Conservation (phyloP, 2,113 vertebrate genomes). For the Datnioides undecimradiatus region DNA sequence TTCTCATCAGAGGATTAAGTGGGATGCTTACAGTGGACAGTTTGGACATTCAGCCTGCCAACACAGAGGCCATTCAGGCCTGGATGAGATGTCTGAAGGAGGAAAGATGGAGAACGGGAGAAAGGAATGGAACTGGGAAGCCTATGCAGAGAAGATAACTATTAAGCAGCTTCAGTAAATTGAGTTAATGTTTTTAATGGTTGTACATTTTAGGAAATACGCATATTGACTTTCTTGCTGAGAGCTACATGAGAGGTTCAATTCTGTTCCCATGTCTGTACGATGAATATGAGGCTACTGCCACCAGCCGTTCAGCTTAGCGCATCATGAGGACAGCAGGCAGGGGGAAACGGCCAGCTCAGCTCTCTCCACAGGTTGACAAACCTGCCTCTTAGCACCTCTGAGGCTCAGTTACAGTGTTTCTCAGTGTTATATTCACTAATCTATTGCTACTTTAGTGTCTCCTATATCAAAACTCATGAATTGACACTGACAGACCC, state of each 20-base stretch:
- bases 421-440: background rate
- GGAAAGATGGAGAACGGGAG: constrained; percentile 12
- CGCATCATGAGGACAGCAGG: background rate
- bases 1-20: constrained; percentile 70
- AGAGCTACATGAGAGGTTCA: background rate
- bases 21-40: constrained; percentile 38
- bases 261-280: background rate
- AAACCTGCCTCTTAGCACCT: background rate
- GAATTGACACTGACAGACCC: background rate
- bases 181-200: background rate
- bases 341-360: background rate
- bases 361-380: background rate
- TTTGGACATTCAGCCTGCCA: constrained; percentile 44
- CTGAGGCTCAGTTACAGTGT: too few species aligned
- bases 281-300: background rate
- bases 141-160: background rate
- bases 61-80: background rate
- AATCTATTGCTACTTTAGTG: background rate
- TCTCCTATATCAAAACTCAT: background rate
- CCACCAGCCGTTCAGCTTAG: background rate
- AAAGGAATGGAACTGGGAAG: background rate
- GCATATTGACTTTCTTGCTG: accelerated
- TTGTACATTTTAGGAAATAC: background rate
- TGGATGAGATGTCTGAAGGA: constrained; percentile 4
- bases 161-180: background rate